Evolutionary conservation across 2,113 vertebrate species (phyloP).

Genomic region (Cyrtonyx montezumae): DNA sequence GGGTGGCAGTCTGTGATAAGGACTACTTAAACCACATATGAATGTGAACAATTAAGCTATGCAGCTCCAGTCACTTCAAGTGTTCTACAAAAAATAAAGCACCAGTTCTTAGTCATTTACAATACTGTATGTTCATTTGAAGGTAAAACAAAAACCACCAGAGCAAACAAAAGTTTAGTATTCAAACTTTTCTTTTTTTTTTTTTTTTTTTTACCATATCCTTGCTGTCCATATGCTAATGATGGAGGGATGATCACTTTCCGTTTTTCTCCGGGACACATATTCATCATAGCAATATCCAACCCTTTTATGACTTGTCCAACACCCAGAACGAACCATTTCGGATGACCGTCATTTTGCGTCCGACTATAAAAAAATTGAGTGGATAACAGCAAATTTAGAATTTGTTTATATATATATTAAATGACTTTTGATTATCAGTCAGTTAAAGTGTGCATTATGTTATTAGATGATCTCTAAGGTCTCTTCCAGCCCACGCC

Average conservation of each 20-base stretch:
- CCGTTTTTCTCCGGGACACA: slow-evolving; percentile 95
- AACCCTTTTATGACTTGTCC: slow-evolving; percentile 96
- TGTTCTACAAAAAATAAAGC: neutral
- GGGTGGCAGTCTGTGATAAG: neutral
- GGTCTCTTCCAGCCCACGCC: too few relatives aligned
- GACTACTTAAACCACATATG: neutral
- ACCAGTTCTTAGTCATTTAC: neutral
- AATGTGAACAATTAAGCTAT: neutral
- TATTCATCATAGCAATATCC: slow-evolving; percentile 89
- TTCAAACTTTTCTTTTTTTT: neutral
- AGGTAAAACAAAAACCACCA: neutral
- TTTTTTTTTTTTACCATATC: slow-evolving; percentile 83
- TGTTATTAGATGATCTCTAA: neutral
- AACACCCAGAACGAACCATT: slow-evolving; percentile 96
- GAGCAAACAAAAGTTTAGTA: neutral
- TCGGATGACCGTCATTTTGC: slow-evolving; percentile 90
- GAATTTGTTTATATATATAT: neutral
- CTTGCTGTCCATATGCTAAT: slow-evolving; percentile 89
- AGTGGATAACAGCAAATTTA: neutral
- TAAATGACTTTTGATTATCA: neutral
- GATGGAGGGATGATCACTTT: slow-evolving; percentile 90
- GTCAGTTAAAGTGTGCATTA: neutral
- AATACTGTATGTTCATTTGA: neutral
- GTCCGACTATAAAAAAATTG: slow-evolving; percentile 81
- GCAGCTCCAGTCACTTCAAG: neutral